phyloP scores from a whole-genome alignment of 2,113 vertebrate species.

The Smithornis capensis region DNA sequence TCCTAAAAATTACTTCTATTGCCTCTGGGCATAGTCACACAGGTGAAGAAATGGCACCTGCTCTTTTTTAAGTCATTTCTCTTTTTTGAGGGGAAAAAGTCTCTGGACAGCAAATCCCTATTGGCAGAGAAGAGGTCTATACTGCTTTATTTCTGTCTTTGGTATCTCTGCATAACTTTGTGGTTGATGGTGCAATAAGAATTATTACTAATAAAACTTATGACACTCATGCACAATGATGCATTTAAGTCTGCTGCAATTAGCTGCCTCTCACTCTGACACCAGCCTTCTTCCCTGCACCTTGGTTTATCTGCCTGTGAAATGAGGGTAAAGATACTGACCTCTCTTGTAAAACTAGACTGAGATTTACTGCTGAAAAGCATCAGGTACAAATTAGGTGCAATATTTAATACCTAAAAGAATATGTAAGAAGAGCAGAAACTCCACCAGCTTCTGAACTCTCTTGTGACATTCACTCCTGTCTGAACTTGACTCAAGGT shows the following conservation, averaged over 20 bases:
- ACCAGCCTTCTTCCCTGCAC: background rate
- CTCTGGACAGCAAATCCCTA: background rate
- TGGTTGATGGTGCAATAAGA: background rate
- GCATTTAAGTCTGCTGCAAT: slow-evolving; percentile 19
- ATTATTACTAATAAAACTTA: background rate
- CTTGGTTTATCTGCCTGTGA: background rate
- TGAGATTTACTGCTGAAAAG: slow-evolving; percentile 13
- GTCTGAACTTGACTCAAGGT: background rate
- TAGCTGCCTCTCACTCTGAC: background rate
- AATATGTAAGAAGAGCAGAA: background rate
- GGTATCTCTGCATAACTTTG: background rate
- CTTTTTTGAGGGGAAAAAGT: background rate
- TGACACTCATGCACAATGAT: background rate
- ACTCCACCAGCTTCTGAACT: background rate
- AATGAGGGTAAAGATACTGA: background rate
- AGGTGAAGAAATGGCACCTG: background rate
- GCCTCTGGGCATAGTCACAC: background rate
- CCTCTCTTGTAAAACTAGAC: background rate
- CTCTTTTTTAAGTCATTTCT: background rate
- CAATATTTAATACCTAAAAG: background rate
- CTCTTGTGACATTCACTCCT: background rate
- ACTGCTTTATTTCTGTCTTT: background rate
- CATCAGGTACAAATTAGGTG: background rate
- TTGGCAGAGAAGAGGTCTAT: background rate
- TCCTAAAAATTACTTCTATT: background rate